phyloP scores from a whole-genome alignment of 2,797 vertebrate genomes.

The Myotis findleyi region DNA sequence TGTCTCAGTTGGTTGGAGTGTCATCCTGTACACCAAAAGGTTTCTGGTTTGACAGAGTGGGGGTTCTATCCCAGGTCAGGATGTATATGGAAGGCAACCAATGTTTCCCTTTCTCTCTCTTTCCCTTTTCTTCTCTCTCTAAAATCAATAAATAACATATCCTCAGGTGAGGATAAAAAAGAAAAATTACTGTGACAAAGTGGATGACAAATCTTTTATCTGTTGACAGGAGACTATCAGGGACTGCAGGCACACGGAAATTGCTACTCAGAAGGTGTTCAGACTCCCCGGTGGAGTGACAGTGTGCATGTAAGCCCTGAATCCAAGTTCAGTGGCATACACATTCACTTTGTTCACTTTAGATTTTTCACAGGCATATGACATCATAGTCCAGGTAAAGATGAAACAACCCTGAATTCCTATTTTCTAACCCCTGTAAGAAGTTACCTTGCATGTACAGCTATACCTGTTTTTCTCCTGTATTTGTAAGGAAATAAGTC shows the following conservation, averaged over 20 bases:
- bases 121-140: not conserved
- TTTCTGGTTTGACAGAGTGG: not conserved
- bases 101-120: not conserved
- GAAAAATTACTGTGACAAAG: not conserved
- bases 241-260: not conserved
- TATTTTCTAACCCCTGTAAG: not conserved
- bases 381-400: not conserved
- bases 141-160: not conserved
- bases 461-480: not conserved
- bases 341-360: not conserved
- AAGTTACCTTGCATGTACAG: not conserved
- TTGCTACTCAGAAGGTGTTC: not conserved
- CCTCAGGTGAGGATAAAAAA: not conserved
- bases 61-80: not conserved
- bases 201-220: not conserved
- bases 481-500: not conserved
- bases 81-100: not conserved
- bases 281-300: not conserved
- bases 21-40: not conserved
- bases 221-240: not conserved
- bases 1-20: not conserved
- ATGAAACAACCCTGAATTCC: not conserved
- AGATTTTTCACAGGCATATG: not conserved
- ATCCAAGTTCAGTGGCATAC: not conserved
- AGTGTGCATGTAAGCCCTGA: not conserved